Base-by-base conservation (phyloP, 2,888 invertebrate species). In the Amphipoea lucens region DNA sequence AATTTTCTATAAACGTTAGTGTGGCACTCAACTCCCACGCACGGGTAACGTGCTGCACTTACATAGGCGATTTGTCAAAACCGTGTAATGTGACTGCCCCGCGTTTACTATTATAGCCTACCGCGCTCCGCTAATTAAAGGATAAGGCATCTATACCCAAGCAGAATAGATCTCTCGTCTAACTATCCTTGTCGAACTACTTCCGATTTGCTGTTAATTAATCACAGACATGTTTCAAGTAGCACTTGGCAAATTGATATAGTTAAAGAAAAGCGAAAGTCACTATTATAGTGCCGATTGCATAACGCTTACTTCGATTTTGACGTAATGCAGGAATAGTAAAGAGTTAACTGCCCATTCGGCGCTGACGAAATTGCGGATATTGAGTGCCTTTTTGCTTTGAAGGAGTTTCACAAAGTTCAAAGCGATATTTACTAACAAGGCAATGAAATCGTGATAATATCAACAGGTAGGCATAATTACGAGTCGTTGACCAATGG, bases 391-490 rank as follows among this genome's bases (percentile, higher is more conserved):
- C 57, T 77, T 84, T 84, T 74, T 63, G 82, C 82, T 86, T 77
- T 78, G 82, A 84, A 81, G 75, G 76, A 78, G 78, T 81, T 81
- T 69, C 71, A 74, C 54, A 78, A 81, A 83, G 76, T 79, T 74
- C 82, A 83, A 87, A 83, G 74, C 71, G 65, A 51, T 89, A 89
- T 91, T 92, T 92, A 92, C 92, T 86, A 92, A 92, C 91, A 92
- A 85, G 78, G 70, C 77, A 79, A 79, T 78, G 78, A 84, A 85
- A 80, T 76, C 79, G 76, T 87, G 78, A 87, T 90, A 88, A 36
- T 88, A 92, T 92, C 93, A 92, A 92, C 93, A 93, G 92, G 92
- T 92, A 88, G 85, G 81, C 81, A 87, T 86, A 88, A 89, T 90
- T 87, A 90, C 84, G 86, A 89, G 88, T 84, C 87, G 85, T 86